Evolutionary conservation across 2,113 vertebrate genomes (phyloP), one percentile per base, ranked within the genome.

Genomic region (Rattus rattus): DNA sequence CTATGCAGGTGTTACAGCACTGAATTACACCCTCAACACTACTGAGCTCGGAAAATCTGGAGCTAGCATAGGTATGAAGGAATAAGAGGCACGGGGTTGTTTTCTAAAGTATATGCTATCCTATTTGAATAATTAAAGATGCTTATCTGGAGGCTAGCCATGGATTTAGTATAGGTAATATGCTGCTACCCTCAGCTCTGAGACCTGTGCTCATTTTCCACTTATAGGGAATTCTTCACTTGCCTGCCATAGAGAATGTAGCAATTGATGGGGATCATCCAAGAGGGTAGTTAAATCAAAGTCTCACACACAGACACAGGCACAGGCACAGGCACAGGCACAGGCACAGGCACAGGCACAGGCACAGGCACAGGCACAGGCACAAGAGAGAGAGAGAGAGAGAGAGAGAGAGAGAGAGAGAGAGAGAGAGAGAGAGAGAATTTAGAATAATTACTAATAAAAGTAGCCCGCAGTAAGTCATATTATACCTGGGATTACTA

Each of bases 101-200:
- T 94, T 69, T 96, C 17, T 92, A 84, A 30, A 73, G 33, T 88
- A n/a, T 73, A 28, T 33, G 47, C 47, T 88, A 1, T 77, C 8
- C 24, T 88, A 3, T 92, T 77, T 76, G 11, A 80, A 52, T 91
- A 88, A 65, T 33, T 80, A 26, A 87, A 95, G 39, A 92, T 65
- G 9, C 7, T 89, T 86, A 5, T 17, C 63, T 95, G 19, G 19
- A 87, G 52, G 47, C 5, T 79, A 94, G 73, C 69, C 5, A 5
- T 52, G 79, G 36, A 30, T 61, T 77, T 63, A 79, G 43, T 63
- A 13, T 65, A 17, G 88, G 76, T 69, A 17, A 89, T 83, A 80
- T 88, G 59, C 39, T 61, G 1, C 13, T 39, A 54, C 7, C 13
- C 2, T 70, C 2, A 52, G 5, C 36, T 92, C 39, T 90, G 22